Conservation (phyloP, 2,888 invertebrate genomes). For the Celastrina argiolus region DNA sequence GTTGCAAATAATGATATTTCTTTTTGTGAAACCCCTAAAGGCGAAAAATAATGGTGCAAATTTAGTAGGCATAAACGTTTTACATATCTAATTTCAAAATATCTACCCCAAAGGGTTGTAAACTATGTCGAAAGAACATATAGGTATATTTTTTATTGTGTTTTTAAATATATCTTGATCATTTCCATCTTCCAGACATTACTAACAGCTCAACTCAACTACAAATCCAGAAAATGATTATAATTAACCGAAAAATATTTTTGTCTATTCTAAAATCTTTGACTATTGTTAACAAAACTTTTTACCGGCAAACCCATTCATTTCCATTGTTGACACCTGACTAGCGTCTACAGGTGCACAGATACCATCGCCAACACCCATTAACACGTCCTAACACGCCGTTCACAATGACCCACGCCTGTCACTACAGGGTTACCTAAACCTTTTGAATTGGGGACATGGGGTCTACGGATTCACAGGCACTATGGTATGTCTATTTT, state of each 20-base stretch:
- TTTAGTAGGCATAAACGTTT: too few species aligned
- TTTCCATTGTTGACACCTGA: not conserved
- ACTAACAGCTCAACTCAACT: too few species aligned
- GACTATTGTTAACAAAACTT: not conserved
- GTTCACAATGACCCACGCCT: slow-evolving; percentile 7
- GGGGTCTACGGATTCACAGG: not conserved
- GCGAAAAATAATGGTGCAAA: too few species aligned
- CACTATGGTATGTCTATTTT: not conserved
- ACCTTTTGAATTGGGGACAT: not conserved
- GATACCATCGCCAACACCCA: slow-evolving; percentile 5
- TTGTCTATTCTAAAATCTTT: not conserved
- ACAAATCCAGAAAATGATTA: not conserved
- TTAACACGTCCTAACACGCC: slow-evolving; percentile 9
- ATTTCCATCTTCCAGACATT: too few species aligned
- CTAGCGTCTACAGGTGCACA: not conserved
- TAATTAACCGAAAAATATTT: not conserved
- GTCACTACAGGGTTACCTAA: not conserved
- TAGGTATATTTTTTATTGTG: too few species aligned
- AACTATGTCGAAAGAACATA: too few species aligned
- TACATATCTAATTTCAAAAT: too few species aligned
- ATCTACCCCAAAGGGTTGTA: too few species aligned
- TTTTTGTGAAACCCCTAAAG: too few species aligned
- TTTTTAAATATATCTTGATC: too few species aligned
- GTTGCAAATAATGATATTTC: too few species aligned
- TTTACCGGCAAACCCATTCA: not conserved